Evolutionary conservation across 1,140 invertebrate genomes (phyloP).

Genomic region (Cydia pomonella): DNA sequence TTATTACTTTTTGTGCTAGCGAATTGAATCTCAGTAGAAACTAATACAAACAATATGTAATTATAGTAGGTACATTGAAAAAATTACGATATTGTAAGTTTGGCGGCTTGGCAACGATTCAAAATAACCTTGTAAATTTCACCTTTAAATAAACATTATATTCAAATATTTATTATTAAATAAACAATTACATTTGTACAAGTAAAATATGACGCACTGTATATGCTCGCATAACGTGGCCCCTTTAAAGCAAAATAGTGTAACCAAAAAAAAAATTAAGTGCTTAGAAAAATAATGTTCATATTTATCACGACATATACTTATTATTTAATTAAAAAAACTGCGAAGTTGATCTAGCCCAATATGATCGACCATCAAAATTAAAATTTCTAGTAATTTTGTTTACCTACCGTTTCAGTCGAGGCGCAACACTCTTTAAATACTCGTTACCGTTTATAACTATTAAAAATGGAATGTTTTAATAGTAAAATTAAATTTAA

Average conservation of each 20-base stretch:
- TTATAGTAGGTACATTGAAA: not conserved
- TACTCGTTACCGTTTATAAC: no score
- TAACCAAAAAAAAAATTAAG: not conserved
- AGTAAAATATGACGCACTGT: not conserved
- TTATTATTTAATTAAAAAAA: not conserved
- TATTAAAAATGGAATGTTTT: no score
- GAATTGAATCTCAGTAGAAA: no score
- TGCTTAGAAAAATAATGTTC: no score
- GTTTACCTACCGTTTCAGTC: not conserved
- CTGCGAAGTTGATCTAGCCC: not conserved
- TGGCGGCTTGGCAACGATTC: conserved; percentile 4
- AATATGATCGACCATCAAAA: not conserved
- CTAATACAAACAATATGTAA: no score
- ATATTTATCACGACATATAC: not conserved
- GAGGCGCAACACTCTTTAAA: not conserved
- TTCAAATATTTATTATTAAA: conserved; percentile 11
- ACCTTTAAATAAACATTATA: not conserved
- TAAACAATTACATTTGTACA: not conserved
- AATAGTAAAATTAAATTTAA: not conserved
- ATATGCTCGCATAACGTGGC: no score
- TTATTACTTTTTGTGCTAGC: no score
- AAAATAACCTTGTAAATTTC: conserved; percentile 14
- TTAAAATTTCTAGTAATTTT: no score
- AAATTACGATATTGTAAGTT: not conserved
- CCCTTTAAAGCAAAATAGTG: not conserved